phyloP scores from a whole-genome alignment of 2,113 vertebrate species.

The Cottus gobio region DNA sequence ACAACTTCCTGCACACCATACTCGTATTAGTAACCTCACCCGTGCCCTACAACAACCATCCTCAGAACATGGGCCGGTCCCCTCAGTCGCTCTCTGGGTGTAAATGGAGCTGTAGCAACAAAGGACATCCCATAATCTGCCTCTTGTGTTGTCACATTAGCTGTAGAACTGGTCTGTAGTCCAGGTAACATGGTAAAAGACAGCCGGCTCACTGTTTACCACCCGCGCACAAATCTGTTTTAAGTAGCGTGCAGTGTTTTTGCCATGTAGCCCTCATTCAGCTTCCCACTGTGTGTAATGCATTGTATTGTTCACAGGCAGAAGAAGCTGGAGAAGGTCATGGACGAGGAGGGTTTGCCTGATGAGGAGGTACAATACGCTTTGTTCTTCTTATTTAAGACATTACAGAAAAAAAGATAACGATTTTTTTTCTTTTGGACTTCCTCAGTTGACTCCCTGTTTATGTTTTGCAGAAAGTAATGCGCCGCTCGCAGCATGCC shows the following conservation, averaged over 20 bases:
- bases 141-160: conserved; percentile 36
- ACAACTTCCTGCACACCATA: neutral
- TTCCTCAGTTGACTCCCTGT: neutral
- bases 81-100: neutral
- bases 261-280: neutral
- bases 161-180: conserved; percentile 19
- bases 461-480: conserved; percentile 88
- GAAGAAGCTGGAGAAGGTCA: conserved; percentile 97
- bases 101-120: conserved; percentile 33
- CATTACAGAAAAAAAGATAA: neutral
- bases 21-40: neutral
- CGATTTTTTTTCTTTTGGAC: neutral
- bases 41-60: neutral
- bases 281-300: neutral
- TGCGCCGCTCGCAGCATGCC: conserved; percentile 94
- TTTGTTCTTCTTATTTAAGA: neutral
- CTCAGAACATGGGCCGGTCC: neutral
- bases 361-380: conserved; percentile 90
- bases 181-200: neutral
- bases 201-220: conserved; percentile 28
- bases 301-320: conserved; percentile 79
- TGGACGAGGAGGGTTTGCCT: conserved; percentile 96
- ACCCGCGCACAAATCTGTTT: neutral
- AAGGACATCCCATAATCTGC: neutral
- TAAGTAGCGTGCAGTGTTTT: neutral